phyloP scores from a whole-genome alignment of 1,140 invertebrate genomes.

The Steinernema feltiae region DNA sequence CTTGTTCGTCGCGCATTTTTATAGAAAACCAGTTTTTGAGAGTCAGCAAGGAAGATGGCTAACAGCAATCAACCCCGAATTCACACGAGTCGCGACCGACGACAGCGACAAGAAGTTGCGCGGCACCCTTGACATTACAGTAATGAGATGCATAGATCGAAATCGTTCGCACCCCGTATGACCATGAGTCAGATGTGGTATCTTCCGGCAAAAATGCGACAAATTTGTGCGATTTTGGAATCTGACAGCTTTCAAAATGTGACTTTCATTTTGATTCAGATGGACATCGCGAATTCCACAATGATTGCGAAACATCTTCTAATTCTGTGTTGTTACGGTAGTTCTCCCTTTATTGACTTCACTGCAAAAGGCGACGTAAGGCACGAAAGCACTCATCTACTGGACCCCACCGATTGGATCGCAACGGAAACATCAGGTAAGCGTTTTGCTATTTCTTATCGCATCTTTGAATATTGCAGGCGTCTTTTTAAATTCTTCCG shows the following conservation, averaged over 20 bases:
- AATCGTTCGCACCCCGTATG: neutral
- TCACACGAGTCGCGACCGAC: conserved; percentile 3
- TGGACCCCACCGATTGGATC: neutral
- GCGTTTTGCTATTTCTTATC: too few species aligned
- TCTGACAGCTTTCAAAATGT: too few species aligned
- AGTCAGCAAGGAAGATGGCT: neutral
- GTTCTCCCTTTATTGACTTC: neutral
- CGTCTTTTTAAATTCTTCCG: neutral
- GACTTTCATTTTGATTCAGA: too few species aligned
- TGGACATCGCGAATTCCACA: neutral
- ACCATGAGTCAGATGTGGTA: too few species aligned
- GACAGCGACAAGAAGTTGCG: neutral
- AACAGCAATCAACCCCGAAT: conserved; percentile 1
- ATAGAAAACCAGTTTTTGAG: neutral
- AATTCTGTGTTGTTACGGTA: conserved; percentile 1
- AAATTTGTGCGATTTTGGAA: too few species aligned
- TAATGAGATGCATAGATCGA: neutral
- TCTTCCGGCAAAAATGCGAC: too few species aligned
- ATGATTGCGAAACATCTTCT: neutral
- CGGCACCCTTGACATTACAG: neutral
- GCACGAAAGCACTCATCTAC: neutral
- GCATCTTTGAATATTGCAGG: neutral
- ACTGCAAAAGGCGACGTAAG: neutral
- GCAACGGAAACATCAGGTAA: conserved; percentile 9
- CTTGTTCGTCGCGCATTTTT: conserved; percentile 1